Conservation (phyloP, 2,797 vertebrate genomes). For the Coluber constrictor region DNA sequence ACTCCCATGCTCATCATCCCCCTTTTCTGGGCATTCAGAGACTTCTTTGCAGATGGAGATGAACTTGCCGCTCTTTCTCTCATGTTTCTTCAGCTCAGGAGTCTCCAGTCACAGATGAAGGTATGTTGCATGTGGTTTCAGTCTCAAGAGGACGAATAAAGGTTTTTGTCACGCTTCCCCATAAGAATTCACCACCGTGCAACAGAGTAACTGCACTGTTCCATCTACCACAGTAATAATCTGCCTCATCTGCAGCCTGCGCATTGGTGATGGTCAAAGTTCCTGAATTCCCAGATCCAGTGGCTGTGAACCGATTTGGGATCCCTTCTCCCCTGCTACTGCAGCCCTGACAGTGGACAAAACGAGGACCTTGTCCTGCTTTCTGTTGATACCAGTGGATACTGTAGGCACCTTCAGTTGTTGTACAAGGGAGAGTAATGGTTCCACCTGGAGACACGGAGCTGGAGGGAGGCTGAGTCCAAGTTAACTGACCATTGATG, state of each 20-base stretch:
- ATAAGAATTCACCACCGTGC: neutral
- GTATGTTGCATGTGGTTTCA: too few relatives aligned
- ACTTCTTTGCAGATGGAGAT: too few relatives aligned
- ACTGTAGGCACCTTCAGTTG: fast-evolving
- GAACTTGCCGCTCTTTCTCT: too few relatives aligned
- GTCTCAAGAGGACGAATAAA: too few relatives aligned
- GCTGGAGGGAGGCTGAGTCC: neutral
- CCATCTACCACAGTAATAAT: neutral
- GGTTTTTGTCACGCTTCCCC: neutral
- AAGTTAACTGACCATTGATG: neutral
- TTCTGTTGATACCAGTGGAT: neutral
- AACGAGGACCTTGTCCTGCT: neutral
- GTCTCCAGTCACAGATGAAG: neutral
- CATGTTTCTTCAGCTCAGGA: too few relatives aligned
- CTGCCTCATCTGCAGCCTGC: neutral
- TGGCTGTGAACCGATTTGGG: neutral
- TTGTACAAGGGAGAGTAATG: neutral
- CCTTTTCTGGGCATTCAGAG: too few relatives aligned
- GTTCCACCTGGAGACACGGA: neutral
- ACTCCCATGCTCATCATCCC: too few relatives aligned
- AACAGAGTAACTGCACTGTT: fast-evolving
- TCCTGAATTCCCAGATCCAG: fast-evolving
- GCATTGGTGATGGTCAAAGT: neutral
- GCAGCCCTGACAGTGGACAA: too few relatives aligned
- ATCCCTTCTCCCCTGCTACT: neutral